phyloP scores from a whole-genome alignment of 2,113 vertebrate species.

The Paratilapia polleni region DNA sequence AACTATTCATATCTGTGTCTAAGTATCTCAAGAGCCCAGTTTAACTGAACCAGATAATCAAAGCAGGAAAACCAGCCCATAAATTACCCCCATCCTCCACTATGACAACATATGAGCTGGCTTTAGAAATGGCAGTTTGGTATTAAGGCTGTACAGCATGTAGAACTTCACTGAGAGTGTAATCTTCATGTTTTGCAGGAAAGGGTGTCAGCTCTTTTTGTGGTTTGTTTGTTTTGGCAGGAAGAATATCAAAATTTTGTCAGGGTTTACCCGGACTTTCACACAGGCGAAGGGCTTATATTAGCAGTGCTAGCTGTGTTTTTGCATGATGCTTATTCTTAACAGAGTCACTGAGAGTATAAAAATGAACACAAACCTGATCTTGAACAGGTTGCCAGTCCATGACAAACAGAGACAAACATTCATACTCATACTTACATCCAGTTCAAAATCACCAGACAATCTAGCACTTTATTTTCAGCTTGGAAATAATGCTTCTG shows the following conservation, averaged over 20 bases:
- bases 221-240: slow-evolving; percentile 10
- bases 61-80: not conserved
- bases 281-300: not conserved
- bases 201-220: slow-evolving; percentile 4
- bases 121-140: not conserved
- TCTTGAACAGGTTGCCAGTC: not conserved
- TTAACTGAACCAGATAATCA: not conserved
- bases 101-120: not conserved
- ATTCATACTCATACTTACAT: not conserved
- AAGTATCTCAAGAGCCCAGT: not conserved
- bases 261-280: not conserved
- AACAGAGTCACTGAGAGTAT: not conserved
- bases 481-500: not conserved
- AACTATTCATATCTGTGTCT: not conserved
- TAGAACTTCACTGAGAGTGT: not conserved
- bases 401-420: not conserved
- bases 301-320: not conserved
- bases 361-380: not conserved
- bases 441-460: not conserved
- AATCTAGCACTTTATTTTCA: not conserved
- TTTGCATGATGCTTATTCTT: not conserved
- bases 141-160: not conserved
- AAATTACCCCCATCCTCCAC: not conserved
- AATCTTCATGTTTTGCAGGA: not conserved
- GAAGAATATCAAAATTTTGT: slow-evolving; percentile 3